Percentiles rank a stretch among this genome's conserved stretches.
phyloP scores from a whole-genome alignment of 2,113 vertebrate genomes.

The Physeter macrocephalus region DNA sequence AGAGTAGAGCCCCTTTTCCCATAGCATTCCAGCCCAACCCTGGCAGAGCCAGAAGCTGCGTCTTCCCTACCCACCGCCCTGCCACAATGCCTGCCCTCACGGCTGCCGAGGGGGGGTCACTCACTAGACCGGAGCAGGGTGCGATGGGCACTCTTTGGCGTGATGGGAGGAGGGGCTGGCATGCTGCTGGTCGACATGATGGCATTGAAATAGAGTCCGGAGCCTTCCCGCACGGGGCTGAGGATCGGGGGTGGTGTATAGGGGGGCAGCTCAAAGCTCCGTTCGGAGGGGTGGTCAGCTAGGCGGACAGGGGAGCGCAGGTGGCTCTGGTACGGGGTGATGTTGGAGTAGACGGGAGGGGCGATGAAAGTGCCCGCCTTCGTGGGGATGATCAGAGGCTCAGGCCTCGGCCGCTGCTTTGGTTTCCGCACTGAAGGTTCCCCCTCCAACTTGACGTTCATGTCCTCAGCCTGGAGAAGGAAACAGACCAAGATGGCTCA shows the following conservation, averaged over 20 bases:
- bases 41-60: not conserved
- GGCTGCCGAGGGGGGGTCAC: constrained; percentile 52
- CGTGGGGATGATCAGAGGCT: constrained; percentile 98
- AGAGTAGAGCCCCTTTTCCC: not conserved
- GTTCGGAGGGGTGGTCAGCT: constrained; percentile 85
- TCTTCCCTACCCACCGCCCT: not conserved
- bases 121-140: constrained; percentile 95
- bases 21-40: not conserved
- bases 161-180: constrained; percentile 88
- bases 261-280: constrained; percentile 91
- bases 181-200: constrained; percentile 89
- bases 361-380: constrained; percentile 93
- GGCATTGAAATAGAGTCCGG: constrained; percentile 97
- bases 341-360: constrained; percentile 92
- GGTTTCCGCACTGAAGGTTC: constrained; percentile 87
- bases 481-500: not conserved
- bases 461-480: constrained; percentile 75
- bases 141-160: constrained; percentile 94
- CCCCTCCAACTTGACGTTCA: constrained; percentile 83
- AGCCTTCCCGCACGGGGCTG: constrained; percentile 96
- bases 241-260: constrained; percentile 98
- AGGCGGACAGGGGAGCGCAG: constrained; percentile 94
- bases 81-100: not conserved
- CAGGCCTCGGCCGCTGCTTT: constrained; percentile 92
- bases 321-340: constrained; percentile 97